Evolutionary conservation across 2,888 invertebrate species (phyloP).

Genomic region (Heliconius sara): DNA sequence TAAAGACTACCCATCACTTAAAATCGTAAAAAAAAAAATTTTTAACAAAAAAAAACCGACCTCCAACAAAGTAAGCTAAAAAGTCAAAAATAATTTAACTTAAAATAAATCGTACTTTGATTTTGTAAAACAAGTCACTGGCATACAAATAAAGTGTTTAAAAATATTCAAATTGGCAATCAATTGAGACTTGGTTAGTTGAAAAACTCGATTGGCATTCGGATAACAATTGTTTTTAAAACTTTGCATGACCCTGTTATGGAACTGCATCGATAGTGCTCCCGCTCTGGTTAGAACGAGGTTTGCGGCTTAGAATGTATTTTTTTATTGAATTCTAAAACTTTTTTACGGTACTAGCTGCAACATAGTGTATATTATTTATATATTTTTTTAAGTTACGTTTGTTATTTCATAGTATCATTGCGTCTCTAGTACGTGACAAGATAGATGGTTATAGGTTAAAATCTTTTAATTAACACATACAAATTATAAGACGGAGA

Average conservation of each 20-base stretch:
- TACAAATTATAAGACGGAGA: neutral
- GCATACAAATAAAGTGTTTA: neutral
- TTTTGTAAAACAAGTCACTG: neutral
- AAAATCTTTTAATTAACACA: neutral
- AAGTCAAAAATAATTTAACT: too few species aligned
- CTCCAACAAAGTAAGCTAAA: too few species aligned
- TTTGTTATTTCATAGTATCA: neutral
- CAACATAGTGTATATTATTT: neutral
- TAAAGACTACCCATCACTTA: too few species aligned
- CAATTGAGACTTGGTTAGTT: neutral
- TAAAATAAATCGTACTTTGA: too few species aligned
- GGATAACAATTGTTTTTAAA: constrained; percentile 16
- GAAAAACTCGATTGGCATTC: neutral
- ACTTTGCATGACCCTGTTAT: constrained; percentile 6
- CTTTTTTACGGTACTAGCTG: neutral
- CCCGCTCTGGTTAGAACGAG: neutral
- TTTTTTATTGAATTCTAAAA: constrained; percentile 8
- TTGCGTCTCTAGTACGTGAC: neutral
- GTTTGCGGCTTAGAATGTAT: neutral
- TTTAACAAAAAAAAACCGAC: too few species aligned
- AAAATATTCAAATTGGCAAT: neutral
- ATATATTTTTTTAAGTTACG: too few species aligned
- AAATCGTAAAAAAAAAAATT: too few species aligned
- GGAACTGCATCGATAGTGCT: neutral
- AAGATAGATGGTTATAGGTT: neutral